These are phyloP conservation scores for Passer montanus DNA, from an alignment of 2,113 vertebrate genomes.

Conservation along the genomic window DNA sequence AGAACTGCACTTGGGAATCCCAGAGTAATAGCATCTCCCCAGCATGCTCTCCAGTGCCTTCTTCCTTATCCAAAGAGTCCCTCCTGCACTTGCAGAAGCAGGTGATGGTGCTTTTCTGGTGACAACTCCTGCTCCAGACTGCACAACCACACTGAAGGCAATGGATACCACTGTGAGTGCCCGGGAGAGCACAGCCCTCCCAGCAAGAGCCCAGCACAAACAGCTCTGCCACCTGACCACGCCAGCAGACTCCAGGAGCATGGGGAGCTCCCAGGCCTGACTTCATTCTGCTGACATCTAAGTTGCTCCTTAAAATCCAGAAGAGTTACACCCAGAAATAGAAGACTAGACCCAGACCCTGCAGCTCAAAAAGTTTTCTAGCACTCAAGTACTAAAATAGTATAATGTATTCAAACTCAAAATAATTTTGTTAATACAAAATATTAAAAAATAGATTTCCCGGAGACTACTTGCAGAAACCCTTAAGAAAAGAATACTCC, in stretches of 20 bases:
- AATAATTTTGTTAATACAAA: not conserved
- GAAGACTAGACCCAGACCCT: not conserved
- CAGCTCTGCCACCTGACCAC: no score
- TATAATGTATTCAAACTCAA: not conserved
- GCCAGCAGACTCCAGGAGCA: not conserved
- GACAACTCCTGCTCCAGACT: not conserved
- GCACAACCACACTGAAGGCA: not conserved
- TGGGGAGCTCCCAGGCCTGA: not conserved
- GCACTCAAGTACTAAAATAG: not conserved
- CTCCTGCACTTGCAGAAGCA: not conserved
- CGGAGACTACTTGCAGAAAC: not conserved
- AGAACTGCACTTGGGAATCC: not conserved
- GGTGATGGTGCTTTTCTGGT: not conserved
- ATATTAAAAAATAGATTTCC: not conserved
- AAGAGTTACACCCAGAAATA: not conserved
- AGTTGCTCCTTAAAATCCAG: not conserved
- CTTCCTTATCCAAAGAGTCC: not conserved
- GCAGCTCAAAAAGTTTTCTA: not conserved
- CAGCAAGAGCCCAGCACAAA: not conserved
- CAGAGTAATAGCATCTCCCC: not conserved
- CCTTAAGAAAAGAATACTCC: not conserved
- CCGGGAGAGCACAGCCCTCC: not conserved
- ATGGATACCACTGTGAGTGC: rapidly evolving
- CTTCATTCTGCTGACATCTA: not conserved
- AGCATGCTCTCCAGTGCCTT: not conserved